A percentile compares a stretch with the other conserved stretches of the same genome.
Evolutionary conservation across 2,888 invertebrate genomes (phyloP).

Genomic region (Nemoura dubitans): DNA sequence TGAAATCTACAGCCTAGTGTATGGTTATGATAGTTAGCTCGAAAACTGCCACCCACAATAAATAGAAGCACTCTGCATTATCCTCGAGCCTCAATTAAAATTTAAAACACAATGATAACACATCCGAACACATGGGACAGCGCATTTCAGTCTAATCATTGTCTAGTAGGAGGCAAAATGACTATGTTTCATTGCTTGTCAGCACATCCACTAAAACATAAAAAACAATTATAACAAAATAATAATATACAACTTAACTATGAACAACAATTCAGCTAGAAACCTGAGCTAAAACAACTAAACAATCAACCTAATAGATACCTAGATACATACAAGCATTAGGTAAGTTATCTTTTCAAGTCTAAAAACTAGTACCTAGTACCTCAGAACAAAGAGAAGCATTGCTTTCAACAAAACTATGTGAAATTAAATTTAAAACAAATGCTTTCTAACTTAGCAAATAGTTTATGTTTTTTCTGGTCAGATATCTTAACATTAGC

Average conservation of each 20-base stretch:
- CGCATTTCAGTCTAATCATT: conserved; percentile 7
- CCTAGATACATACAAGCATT: neutral
- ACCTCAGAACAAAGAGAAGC: neutral
- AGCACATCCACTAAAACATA: conserved; percentile 4
- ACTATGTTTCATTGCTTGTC: neutral
- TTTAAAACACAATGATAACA: neutral
- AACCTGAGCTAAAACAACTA: conserved; percentile 34
- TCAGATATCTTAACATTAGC: neutral
- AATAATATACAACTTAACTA: conserved; percentile 19
- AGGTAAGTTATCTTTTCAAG: neutral
- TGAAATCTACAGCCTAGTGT: neutral
- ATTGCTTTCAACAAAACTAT: neutral
- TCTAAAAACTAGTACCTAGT: neutral
- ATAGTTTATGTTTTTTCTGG: neutral
- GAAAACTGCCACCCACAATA: conserved; percentile 3
- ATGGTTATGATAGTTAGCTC: conserved; percentile 7
- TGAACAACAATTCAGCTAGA: conserved; percentile 35
- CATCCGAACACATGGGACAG: neutral
- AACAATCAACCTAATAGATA: neutral
- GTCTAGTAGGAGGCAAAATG: conserved; percentile 12
- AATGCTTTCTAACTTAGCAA: neutral
- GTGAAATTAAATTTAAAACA: neutral
- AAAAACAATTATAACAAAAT: conserved; percentile 7
- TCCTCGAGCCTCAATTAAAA: neutral
- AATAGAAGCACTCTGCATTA: conserved; percentile 1